Percentiles rank a stretch among this genome's conserved stretches.
Conservation (phyloP, 2,113 vertebrate genomes). For the Eulemur macaco region DNA sequence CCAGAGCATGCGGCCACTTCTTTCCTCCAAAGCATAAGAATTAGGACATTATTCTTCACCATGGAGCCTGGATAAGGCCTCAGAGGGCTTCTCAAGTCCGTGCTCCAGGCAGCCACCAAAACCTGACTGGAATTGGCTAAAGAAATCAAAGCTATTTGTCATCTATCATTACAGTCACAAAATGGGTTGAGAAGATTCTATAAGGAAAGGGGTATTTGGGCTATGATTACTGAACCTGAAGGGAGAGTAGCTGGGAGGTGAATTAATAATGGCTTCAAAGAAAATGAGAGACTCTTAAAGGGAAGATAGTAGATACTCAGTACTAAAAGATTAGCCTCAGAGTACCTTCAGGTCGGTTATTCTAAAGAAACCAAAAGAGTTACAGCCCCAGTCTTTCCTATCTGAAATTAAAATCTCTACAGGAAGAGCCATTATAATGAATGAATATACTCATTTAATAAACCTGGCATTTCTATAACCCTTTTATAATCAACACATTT, state of each 20-base stretch:
- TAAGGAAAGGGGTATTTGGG: neutral
- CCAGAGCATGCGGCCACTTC: neutral
- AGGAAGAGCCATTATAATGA: conserved; percentile 21
- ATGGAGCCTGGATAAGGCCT: neutral
- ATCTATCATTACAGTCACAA: neutral
- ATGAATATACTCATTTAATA: conserved; percentile 46
- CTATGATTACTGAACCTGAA: conserved; percentile 3
- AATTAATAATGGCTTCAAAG: conserved; percentile 43
- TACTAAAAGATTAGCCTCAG: conserved; percentile 1
- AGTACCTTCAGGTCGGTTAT: neutral
- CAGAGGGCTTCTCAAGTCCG: neutral
- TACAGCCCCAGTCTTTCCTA: conserved; percentile 27
- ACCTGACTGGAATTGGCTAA: neutral
- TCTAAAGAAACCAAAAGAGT: conserved; percentile 55
- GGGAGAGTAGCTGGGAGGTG: neutral
- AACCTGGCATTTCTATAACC: conserved; percentile 27
- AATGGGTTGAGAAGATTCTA: conserved; percentile 8
- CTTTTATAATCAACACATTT: conserved; percentile 14
- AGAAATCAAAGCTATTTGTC: neutral
- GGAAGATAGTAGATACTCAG: neutral
- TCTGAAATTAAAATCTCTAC: conserved; percentile 62
- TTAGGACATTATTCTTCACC: neutral
- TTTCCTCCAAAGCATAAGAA: neutral
- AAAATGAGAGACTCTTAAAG: conserved; percentile 26
- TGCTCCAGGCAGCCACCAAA: neutral